Evolutionary conservation across 2,888 invertebrate species (phyloP).

Genomic region (Mythimna pallens): DNA sequence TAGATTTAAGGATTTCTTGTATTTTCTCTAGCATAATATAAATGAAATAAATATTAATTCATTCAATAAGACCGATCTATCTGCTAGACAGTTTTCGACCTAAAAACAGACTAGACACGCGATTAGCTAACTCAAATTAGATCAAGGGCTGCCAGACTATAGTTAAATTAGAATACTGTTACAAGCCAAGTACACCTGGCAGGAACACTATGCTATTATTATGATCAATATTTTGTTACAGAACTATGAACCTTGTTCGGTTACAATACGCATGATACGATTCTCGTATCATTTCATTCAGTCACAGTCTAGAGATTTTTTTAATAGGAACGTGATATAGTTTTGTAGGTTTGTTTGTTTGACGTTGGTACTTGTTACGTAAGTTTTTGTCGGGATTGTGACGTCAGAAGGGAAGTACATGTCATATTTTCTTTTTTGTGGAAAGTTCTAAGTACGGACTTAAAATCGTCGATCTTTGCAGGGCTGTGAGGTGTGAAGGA

Average conservation of each 20-base stretch:
- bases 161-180: slow-evolving; percentile 84
- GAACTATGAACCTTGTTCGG: slow-evolving; percentile 74
- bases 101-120: slow-evolving; percentile 57
- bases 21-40: too few species aligned
- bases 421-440: not conserved
- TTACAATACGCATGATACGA: slow-evolving; percentile 44
- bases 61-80: slow-evolving; percentile 47
- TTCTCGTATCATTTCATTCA: slow-evolving; percentile 55
- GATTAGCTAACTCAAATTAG: slow-evolving; percentile 68
- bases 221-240: slow-evolving; percentile 63
- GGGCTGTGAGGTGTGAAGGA: not conserved
- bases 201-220: slow-evolving; percentile 84
- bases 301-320: slow-evolving; percentile 48
- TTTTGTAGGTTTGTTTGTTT: slow-evolving; percentile 43
- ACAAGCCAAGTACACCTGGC: slow-evolving; percentile 86
- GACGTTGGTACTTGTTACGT: slow-evolving; percentile 49
- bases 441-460: slow-evolving; percentile 7
- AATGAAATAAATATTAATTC: slow-evolving; percentile 9
- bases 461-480: not conserved
- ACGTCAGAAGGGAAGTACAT: slow-evolving; percentile 21
- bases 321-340: slow-evolving; percentile 42
- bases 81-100: slow-evolving; percentile 51
- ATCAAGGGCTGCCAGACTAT: slow-evolving; percentile 85
- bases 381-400: slow-evolving; percentile 24
- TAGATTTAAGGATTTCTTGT: too few species aligned